These are phyloP conservation scores for Anisognathus igniventris DNA, from an alignment of 2,797 vertebrate species.

Conservation along the genomic window DNA sequence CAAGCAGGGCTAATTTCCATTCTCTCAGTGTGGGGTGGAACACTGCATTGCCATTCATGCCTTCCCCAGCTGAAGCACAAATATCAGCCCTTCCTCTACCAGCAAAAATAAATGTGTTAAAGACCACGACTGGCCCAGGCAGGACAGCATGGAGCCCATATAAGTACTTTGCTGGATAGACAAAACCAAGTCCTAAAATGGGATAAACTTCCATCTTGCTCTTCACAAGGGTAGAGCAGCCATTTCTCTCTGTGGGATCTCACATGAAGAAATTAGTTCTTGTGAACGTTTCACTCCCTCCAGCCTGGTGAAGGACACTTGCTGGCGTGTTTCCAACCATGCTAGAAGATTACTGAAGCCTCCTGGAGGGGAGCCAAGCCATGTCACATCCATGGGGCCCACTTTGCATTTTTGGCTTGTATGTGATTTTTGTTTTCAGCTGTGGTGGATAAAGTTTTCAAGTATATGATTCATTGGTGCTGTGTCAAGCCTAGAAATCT, in stretches of 20 bases:
- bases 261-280: background rate
- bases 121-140: background rate
- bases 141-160: background rate
- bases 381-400: conserved; percentile 61
- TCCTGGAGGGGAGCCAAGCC: conserved; percentile 54
- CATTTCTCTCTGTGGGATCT: background rate
- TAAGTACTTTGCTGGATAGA: background rate
- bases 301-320: conserved; percentile 34
- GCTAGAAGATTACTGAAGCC: conserved; percentile 48
- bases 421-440: conserved; percentile 53
- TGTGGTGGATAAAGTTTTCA: conserved; percentile 38
- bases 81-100: background rate
- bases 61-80: background rate
- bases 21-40: background rate
- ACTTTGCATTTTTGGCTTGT: conserved; percentile 48
- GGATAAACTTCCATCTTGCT: background rate
- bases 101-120: background rate
- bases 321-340: conserved; percentile 34
- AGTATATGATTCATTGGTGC: background rate
- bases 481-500: conserved; percentile 3
- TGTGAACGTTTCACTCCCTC: background rate
- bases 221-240: background rate
- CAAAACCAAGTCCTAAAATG: background rate
- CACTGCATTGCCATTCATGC: background rate
- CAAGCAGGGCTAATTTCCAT: background rate